Conservation (phyloP, 2,113 vertebrate genomes). For the Gymnorhina tibicen region DNA sequence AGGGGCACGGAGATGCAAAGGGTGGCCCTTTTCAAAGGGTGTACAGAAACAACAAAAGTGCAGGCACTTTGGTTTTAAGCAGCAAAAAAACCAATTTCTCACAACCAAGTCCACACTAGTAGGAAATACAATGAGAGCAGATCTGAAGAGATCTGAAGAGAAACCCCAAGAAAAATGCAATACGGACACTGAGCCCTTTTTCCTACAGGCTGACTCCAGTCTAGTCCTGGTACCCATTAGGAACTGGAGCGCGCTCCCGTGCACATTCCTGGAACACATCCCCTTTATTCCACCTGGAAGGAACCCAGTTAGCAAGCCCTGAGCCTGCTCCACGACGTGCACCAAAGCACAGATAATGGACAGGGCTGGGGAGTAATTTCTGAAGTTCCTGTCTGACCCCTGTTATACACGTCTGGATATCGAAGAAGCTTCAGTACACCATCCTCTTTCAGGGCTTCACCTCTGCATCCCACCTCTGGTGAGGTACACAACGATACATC, state of each 20-base stretch:
- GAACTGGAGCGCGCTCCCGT: accelerated
- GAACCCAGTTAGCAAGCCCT: neutral
- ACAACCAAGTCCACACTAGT: neutral
- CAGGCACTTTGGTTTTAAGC: neutral
- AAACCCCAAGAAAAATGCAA: neutral
- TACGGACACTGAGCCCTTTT: neutral
- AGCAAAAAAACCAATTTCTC: neutral
- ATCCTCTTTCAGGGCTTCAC: neutral
- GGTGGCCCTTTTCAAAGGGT: neutral
- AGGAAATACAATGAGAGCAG: neutral
- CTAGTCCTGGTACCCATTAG: too few relatives aligned
- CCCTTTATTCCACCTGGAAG: neutral
- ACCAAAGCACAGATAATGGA: neutral
- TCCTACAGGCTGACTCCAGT: neutral
- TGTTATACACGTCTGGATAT: neutral
- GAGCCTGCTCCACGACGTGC: accelerated
- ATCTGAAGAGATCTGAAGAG: neutral
- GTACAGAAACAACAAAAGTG: neutral
- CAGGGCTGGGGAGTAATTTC: accelerated
- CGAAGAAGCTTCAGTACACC: neutral
- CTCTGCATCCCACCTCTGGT: neutral
- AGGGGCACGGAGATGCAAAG: accelerated
- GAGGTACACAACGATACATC: neutral
- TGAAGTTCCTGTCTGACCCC: neutral
- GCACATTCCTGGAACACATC: neutral